These are phyloP conservation scores for Barnardius zonarius DNA, from an alignment of 2,113 vertebrate genomes.

Conservation along the genomic window DNA sequence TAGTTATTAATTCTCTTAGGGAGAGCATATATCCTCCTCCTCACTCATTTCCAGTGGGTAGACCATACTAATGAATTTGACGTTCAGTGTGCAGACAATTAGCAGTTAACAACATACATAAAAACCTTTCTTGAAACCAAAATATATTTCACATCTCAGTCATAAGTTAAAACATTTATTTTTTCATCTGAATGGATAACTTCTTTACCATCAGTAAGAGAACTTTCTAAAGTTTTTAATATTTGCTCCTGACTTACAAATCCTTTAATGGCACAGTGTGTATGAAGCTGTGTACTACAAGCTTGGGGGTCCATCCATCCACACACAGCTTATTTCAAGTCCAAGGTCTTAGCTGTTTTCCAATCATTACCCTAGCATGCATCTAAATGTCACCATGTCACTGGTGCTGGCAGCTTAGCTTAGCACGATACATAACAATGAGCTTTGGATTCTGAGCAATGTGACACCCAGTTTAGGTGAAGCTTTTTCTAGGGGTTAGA, in stretches of 20 bases:
- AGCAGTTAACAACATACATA: not conserved
- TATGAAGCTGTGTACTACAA: not conserved
- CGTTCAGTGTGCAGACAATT: not conserved
- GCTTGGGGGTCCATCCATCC: not conserved
- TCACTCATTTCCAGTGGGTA: not conserved
- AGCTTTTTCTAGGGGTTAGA: not conserved
- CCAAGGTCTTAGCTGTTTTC: not conserved
- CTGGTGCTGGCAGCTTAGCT: not conserved
- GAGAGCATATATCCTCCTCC: not conserved
- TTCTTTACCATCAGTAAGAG: not conserved
- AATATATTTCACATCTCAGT: not conserved
- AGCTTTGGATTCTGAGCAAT: not conserved
- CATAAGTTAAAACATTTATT: not conserved
- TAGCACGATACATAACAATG: fast-evolving
- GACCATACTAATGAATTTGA: not conserved
- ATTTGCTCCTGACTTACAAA: not conserved
- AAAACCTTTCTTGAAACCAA: not conserved
- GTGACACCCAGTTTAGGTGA: not conserved
- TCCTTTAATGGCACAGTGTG: not conserved
- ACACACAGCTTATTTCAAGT: not conserved
- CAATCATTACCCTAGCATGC: not conserved
- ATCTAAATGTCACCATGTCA: not conserved
- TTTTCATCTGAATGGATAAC: not conserved
- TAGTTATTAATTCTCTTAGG: constrained; percentile 19
- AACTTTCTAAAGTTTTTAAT: not conserved